These are phyloP conservation scores for Drosophila acutilabella DNA, from an alignment of 2,888 invertebrate genomes.

Conservation along the genomic window DNA sequence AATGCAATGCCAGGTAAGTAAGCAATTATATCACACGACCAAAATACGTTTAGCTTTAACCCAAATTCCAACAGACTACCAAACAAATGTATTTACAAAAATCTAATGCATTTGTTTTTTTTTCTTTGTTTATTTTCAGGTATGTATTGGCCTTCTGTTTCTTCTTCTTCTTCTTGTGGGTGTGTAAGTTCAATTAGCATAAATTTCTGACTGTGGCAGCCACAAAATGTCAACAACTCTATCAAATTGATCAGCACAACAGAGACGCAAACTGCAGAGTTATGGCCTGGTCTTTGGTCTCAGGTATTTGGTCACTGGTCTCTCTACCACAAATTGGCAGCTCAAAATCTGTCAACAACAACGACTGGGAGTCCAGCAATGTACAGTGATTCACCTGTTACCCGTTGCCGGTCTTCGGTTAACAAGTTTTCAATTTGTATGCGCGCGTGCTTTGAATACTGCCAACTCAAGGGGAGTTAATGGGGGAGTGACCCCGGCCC, in stretches of 20 bases:
- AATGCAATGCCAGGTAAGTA: slow-evolving; percentile 57
- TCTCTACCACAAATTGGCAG: slow-evolving; percentile 65
- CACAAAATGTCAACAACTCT: slow-evolving; percentile 74
- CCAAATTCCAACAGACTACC: slow-evolving; percentile 48
- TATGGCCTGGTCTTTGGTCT: slow-evolving; percentile 30
- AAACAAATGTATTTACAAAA: slow-evolving; percentile 22
- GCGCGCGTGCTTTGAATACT: slow-evolving; percentile 80
- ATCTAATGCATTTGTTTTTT: slow-evolving; percentile 59
- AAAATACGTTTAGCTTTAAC: slow-evolving; percentile 64
- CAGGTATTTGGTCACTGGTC: not conserved
- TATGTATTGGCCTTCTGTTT: slow-evolving; percentile 55
- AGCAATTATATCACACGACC: slow-evolving; percentile 14
- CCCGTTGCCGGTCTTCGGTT: slow-evolving; percentile 40
- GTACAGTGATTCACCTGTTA: slow-evolving; percentile 55
- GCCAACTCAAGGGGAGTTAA: slow-evolving; percentile 36
- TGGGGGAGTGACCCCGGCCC: slow-evolving; percentile 18
- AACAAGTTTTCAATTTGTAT: slow-evolving; percentile 82
- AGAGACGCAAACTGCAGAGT: slow-evolving; percentile 25
- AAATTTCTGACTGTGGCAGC: slow-evolving; percentile 53
- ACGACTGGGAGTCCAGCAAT: slow-evolving; percentile 26
- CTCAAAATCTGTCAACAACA: slow-evolving; percentile 66
- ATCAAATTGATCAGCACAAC: slow-evolving; percentile 60
- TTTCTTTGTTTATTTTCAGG: slow-evolving; percentile 60
- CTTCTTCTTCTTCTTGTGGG: slow-evolving; percentile 48
- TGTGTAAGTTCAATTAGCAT: slow-evolving; percentile 60